Evolutionary conservation across 2,113 vertebrate genomes (phyloP).

Genomic region (Aspiorhynchus laticeps): DNA sequence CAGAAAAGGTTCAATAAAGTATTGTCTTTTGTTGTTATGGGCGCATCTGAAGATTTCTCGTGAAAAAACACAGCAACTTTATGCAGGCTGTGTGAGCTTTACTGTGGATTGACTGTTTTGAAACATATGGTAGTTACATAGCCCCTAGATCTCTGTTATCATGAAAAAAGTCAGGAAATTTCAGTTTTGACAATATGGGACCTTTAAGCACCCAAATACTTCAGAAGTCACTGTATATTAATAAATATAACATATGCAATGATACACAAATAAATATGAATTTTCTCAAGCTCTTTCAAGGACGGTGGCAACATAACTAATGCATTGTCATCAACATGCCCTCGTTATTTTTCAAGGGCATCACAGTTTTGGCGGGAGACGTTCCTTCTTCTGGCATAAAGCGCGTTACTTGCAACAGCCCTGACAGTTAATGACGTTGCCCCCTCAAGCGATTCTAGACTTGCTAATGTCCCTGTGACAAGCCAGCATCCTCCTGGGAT

Average conservation of each 20-base stretch:
- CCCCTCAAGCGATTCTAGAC: slow-evolving; percentile 11
- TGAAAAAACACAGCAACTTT: too few species aligned
- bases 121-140: too few species aligned
- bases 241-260: neutral
- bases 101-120: too few species aligned
- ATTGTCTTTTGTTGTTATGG: too few species aligned
- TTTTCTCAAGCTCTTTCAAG: neutral
- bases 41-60: too few species aligned
- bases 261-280: neutral
- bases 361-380: slow-evolving; percentile 23
- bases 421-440: slow-evolving; percentile 40
- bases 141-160: too few species aligned
- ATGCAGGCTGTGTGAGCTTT: too few species aligned
- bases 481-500: slow-evolving; percentile 1
- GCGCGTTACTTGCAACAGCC: neutral
- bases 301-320: neutral
- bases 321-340: slow-evolving; percentile 18
- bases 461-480: slow-evolving; percentile 41
- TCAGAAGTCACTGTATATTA: neutral
- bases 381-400: slow-evolving; percentile 24
- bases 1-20: too few species aligned
- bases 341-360: slow-evolving; percentile 50
- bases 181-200: too few species aligned
- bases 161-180: too few species aligned
- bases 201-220: neutral